These are phyloP conservation scores for Pocota personata DNA, from an alignment of 2,888 invertebrate genomes.

Conservation along the genomic window DNA sequence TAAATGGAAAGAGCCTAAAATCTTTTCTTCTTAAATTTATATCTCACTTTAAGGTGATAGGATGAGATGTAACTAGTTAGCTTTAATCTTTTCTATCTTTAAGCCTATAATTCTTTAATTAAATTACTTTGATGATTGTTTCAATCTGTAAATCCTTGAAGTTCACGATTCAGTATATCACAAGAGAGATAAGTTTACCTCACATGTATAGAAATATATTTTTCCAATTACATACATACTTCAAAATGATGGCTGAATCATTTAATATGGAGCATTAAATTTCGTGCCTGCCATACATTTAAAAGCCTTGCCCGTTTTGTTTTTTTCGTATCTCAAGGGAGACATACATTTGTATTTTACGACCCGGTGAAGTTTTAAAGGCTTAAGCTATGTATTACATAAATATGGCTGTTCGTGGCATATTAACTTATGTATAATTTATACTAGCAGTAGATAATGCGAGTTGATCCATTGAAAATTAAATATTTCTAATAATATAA, in stretches of 20 bases:
- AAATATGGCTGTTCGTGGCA: neutral
- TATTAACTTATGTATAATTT: constrained; percentile 20
- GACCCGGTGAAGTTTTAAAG: constrained; percentile 2
- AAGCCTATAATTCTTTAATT: neutral
- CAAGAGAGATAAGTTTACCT: neutral
- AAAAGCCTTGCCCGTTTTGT: neutral
- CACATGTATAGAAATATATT: neutral
- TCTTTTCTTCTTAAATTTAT: neutral
- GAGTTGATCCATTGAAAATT: neutral
- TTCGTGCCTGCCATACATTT: constrained; percentile 7
- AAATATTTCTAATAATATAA: no score
- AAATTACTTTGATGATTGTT: neutral
- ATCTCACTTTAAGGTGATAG: neutral
- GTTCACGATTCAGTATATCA: neutral
- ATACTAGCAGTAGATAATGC: neutral
- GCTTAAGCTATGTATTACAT: neutral
- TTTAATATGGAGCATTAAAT: constrained; percentile 12
- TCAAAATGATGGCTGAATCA: constrained; percentile 9
- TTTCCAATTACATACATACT: neutral
- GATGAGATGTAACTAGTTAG: no score
- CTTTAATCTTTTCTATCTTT: no score
- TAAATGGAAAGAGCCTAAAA: neutral
- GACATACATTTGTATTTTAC: neutral
- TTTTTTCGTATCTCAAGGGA: neutral
- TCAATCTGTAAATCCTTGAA: neutral